phyloP scores from a whole-genome alignment of 1,140 invertebrate genomes.

The Drosophila sp. region DNA sequence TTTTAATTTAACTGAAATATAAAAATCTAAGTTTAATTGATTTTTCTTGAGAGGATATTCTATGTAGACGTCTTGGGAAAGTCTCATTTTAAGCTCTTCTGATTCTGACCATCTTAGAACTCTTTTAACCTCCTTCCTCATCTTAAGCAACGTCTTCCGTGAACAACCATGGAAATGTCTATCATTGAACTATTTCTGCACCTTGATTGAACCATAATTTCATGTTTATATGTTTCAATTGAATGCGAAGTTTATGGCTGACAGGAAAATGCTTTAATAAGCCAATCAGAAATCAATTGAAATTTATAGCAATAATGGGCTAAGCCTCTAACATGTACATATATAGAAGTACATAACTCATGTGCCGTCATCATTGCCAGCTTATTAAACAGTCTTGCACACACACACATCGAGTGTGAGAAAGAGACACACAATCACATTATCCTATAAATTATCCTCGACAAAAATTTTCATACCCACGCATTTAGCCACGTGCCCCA shows the following conservation, averaged over 20 bases:
- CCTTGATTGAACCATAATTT: neutral
- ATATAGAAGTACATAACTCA: conserved; percentile 10
- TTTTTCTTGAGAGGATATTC: too few species aligned
- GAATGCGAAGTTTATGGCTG: neutral
- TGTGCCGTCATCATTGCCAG: conserved; percentile 5
- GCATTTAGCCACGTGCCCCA: conserved; percentile 35
- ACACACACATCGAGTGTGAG: neutral
- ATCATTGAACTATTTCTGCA: neutral
- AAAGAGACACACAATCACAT: neutral
- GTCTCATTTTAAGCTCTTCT: too few species aligned
- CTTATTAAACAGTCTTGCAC: conserved; percentile 2
- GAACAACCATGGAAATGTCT: too few species aligned
- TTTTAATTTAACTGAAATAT: too few species aligned
- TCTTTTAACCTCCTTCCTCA: too few species aligned
- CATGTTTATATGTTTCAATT: neutral
- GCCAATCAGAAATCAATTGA: conserved; percentile 11
- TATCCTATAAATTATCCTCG: conserved; percentile 10
- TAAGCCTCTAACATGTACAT: neutral
- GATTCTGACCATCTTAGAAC: too few species aligned
- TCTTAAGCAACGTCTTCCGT: too few species aligned
- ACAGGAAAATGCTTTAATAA: conserved; percentile 12
- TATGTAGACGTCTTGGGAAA: too few species aligned
- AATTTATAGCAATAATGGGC: conserved; percentile 12
- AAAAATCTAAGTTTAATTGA: too few species aligned
- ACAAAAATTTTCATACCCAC: conserved; percentile 8